phyloP scores from a whole-genome alignment of 2,888 invertebrate species.

The Auanema freiburgensis region DNA sequence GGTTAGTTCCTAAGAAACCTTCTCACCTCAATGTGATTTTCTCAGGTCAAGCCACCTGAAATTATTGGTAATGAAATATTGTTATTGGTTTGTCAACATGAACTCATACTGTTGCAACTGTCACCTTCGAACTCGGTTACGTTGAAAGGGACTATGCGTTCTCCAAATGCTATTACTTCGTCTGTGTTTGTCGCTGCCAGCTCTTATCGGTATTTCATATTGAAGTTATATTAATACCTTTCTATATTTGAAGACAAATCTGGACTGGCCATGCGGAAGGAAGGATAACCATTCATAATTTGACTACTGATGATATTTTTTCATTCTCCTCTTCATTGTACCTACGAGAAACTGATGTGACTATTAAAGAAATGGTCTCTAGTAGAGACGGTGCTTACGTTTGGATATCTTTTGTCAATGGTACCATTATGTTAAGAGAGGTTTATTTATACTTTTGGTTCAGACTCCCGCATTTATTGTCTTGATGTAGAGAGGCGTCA shows the following conservation, averaged over 20 bases:
- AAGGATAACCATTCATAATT: slow-evolving; percentile 77
- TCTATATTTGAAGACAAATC: slow-evolving; percentile 44
- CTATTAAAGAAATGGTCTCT: slow-evolving; percentile 27
- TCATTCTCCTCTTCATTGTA: slow-evolving; percentile 69
- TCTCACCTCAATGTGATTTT: background rate
- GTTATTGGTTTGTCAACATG: slow-evolving; percentile 27
- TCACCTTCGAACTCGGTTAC: slow-evolving; percentile 33
- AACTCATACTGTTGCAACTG: slow-evolving; percentile 26
- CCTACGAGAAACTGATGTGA: slow-evolving; percentile 70
- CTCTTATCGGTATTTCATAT: slow-evolving; percentile 4
- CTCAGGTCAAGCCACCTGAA: slow-evolving; percentile 36
- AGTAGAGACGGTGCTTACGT: slow-evolving; percentile 30
- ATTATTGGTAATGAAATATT: slow-evolving; percentile 32
- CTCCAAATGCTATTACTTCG: slow-evolving; percentile 14
- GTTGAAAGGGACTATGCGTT: slow-evolving; percentile 15
- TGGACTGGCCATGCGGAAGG: slow-evolving; percentile 88
- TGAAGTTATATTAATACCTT: background rate
- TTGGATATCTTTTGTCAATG: slow-evolving; percentile 37
- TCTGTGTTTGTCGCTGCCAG: slow-evolving; percentile 13
- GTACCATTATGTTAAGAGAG: slow-evolving; percentile 7
- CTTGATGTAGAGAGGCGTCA: slow-evolving; percentile 42
- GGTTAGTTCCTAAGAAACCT: slow-evolving; percentile 10
- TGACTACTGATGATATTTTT: slow-evolving; percentile 73
- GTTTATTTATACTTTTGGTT: background rate
- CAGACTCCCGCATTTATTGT: slow-evolving; percentile 34